phyloP scores from a whole-genome alignment of 2,113 vertebrate genomes.

The Lethenteron reissneri region DNA sequence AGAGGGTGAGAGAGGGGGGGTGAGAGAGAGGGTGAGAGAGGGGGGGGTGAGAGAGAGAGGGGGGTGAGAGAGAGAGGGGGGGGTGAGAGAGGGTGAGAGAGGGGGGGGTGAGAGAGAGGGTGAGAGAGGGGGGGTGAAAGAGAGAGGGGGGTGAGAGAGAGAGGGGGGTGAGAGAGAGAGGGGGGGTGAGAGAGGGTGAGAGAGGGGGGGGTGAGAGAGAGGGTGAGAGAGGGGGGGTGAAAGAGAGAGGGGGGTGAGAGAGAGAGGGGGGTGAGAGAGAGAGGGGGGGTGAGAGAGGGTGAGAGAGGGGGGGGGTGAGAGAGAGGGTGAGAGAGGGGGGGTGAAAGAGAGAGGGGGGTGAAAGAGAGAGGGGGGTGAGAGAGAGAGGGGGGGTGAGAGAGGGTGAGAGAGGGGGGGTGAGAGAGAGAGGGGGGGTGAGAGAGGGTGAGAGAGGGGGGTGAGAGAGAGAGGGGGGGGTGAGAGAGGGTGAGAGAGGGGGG shows the following conservation, averaged over 20 bases:
- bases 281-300: no score
- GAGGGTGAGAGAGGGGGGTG: no score
- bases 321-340: no score
- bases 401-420: no score
- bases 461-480: no score
- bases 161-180: background rate
- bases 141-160: background rate
- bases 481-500: no score
- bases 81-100: background rate
- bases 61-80: background rate
- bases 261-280: no score
- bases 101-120: background rate
- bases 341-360: background rate
- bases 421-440: no score
- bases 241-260: no score
- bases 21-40: background rate
- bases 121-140: background rate
- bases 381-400: no score
- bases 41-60: background rate
- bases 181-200: background rate
- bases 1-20: background rate
- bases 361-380: no score
- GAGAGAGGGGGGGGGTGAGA: no score
- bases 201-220: background rate
- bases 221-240: background rate